Base-by-base conservation (phyloP, 1,140 invertebrate species). In the Stegodyphus mimosarum region DNA sequence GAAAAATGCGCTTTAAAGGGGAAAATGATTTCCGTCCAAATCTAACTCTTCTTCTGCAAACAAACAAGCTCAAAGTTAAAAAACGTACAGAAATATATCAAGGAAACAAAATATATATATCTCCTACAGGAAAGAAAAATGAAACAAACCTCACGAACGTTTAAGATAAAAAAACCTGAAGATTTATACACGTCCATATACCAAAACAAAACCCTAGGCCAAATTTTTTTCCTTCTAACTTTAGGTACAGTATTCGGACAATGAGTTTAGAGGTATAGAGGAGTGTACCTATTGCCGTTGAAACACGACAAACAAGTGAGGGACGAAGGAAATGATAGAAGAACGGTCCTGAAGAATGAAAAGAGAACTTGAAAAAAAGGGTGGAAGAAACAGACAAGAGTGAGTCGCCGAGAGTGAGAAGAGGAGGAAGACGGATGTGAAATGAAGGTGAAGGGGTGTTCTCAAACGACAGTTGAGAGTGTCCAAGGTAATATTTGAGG, bases 131-230 rank as follows among this genome's bases (percentile, higher is more conserved):
- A 74, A 74, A 83, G 49, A 83, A 74, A 67, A 53, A 52, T 73
- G 71, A 83, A 83, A 83, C 71, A 83, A 83, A 83, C 80, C 80
- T 60, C 80, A 83, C 53, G 33, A 74, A 73, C 48, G 11, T 33
- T 33, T 33, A n/a, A 33, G 67, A 17, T 9, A 77, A 79, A 77
- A 72, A 72, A 72, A 80, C 17, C 48, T 9, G 69, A 72, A 83
- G 80, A 83, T 83, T 83, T 83, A 83, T 73, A 67, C 80, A 18
- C 69, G 49, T 60, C 78, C 70, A 71, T 81, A 51, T 33, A 63
- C 78, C 78, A 74, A 83, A 83, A 83, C 33, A 83, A 83, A 74
- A 83, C 55, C 80, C 33, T n/a, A n/a, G 50, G 78, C 66, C 78
- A 33, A 33, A 71, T 17, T 80, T 80, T 71, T 78, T 69, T 69